Percentiles rank a stretch among this genome's conserved stretches.
phyloP scores from a whole-genome alignment of 2,113 vertebrate species.

The Cromileptes altivelis region DNA sequence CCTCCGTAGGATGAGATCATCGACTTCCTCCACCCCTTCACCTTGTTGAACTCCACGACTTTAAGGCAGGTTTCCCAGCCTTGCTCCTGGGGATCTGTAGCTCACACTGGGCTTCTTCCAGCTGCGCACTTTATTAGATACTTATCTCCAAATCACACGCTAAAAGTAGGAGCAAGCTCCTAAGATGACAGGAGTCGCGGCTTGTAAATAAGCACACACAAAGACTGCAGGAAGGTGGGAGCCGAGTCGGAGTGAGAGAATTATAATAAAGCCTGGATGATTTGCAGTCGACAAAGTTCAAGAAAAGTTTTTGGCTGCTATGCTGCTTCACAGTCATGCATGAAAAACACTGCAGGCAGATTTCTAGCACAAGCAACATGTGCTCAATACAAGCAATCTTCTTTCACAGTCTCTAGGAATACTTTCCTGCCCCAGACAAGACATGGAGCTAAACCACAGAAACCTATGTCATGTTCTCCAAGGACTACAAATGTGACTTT shows the following conservation, averaged over 20 bases:
- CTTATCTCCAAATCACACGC: conserved; percentile 60
- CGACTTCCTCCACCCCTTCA: conserved; percentile 28
- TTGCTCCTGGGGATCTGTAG: conserved; percentile 41
- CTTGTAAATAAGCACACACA: conserved; percentile 40
- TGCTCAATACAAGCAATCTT: conserved; percentile 33
- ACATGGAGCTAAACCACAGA: conserved; percentile 50
- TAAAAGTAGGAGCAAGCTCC: conserved; percentile 46
- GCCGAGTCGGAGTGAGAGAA: conserved; percentile 23
- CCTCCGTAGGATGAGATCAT: conserved; percentile 60
- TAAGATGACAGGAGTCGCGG: conserved; percentile 53
- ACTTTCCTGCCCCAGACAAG: conserved; percentile 5
- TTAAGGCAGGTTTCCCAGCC: conserved; percentile 52
- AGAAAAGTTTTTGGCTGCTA: conserved; percentile 41
- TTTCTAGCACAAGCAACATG: conserved; percentile 5
- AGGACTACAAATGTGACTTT: conserved; percentile 53
- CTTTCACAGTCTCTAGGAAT: background rate
- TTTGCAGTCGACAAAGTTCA: conserved; percentile 25
- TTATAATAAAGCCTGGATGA: conserved; percentile 40
- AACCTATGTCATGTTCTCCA: conserved; percentile 40
- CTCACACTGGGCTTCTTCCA: conserved; percentile 55
- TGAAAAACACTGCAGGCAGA: conserved; percentile 22
- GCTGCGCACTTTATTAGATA: conserved; percentile 68
- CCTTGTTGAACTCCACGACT: conserved; percentile 45
- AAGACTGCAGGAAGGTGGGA: conserved; percentile 21
- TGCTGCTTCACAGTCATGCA: background rate